Evolutionary conservation across 2,888 invertebrate genomes (phyloP).

Genomic region (Polydrusus cervinus): DNA sequence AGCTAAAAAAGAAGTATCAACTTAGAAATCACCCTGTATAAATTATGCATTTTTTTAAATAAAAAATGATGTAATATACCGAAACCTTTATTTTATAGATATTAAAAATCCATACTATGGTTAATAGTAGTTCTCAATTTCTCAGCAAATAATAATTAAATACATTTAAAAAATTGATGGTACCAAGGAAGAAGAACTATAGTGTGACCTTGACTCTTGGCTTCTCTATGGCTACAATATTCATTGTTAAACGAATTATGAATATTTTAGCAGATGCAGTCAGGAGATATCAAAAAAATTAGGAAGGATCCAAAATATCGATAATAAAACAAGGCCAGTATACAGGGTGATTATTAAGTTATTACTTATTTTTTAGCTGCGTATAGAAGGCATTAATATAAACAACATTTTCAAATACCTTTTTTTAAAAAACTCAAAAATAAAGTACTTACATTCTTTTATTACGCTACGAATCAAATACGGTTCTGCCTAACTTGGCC

Average conservation of each 20-base stretch:
- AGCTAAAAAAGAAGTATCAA: too few species aligned
- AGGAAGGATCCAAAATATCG: neutral
- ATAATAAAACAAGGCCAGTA: neutral
- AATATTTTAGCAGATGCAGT: conserved; percentile 1
- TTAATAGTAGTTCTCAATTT: neutral
- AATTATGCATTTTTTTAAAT: neutral
- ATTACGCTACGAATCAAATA: too few species aligned
- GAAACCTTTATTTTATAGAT: neutral
- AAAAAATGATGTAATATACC: neutral
- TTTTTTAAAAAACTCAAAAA: too few species aligned
- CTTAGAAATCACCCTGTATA: too few species aligned
- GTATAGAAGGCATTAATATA: too few species aligned
- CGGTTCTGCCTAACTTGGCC: too few species aligned
- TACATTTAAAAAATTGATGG: neutral
- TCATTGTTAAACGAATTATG: conserved; percentile 4
- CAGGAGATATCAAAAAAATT: neutral
- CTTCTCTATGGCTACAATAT: neutral
- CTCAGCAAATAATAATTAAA: neutral
- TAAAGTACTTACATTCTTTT: too few species aligned
- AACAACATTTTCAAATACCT: too few species aligned
- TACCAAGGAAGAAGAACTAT: conserved; percentile 7
- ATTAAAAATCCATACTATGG: neutral
- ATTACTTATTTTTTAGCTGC: too few species aligned
- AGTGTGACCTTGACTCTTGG: conserved; percentile 16
- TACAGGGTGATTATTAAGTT: too few species aligned